Percentiles rank a stretch among this genome's conserved stretches.
Evolutionary conservation across 2,113 vertebrate genomes (phyloP).

Genomic region (Phylloscopus trochilus): DNA sequence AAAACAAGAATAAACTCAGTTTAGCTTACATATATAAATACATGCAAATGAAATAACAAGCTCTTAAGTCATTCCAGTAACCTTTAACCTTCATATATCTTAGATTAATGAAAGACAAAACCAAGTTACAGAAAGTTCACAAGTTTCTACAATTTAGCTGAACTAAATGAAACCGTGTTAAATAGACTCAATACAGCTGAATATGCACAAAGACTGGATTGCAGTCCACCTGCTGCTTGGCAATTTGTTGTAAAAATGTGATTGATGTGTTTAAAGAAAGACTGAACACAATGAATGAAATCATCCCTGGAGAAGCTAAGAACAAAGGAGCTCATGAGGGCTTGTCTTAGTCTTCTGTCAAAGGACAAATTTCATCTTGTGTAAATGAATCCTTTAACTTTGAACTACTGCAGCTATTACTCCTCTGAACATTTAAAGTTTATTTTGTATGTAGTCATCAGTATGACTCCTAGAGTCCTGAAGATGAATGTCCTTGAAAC

Average conservation of each 20-base stretch:
- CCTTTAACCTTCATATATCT: background rate
- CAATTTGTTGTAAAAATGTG: background rate
- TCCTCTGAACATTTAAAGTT: background rate
- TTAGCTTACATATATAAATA: background rate
- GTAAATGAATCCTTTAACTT: conserved; percentile 6
- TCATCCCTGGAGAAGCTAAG: conserved; percentile 6
- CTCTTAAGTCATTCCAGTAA: background rate
- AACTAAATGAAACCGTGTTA: background rate
- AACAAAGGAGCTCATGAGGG: background rate
- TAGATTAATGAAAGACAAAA: background rate
- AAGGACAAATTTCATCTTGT: background rate
- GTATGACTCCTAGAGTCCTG: background rate
- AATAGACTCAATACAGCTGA: background rate
- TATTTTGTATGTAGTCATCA: background rate
- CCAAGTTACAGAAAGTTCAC: background rate
- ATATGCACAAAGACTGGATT: background rate
- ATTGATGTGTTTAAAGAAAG: background rate
- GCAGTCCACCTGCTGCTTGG: background rate
- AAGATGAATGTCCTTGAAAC: background rate
- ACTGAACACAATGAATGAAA: background rate
- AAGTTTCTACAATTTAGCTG: background rate
- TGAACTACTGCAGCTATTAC: conserved; percentile 13
- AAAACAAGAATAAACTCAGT: background rate
- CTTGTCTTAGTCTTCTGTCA: background rate
- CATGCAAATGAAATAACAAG: background rate